Percentiles rank a stretch among this genome's conserved stretches.
These are phyloP conservation scores for Aleiodes leptofemur DNA, from an alignment of 2,888 invertebrate genomes.

Conservation along the genomic window DNA sequence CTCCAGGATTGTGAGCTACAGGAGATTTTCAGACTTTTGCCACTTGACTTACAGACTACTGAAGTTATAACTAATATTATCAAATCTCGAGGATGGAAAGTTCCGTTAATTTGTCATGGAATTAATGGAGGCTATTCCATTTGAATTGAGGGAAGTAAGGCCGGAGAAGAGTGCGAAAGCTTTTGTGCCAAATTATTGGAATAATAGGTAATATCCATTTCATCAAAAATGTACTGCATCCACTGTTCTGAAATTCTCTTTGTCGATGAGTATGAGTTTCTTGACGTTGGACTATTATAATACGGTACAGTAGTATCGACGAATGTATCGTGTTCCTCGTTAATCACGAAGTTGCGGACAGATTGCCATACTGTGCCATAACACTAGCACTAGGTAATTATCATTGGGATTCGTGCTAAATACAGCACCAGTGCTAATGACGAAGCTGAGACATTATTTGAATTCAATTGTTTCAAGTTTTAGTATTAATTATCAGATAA, in stretches of 20 bases:
- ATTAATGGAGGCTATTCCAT: neutral
- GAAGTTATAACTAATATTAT: too few relatives aligned
- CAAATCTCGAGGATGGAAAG: too few relatives aligned
- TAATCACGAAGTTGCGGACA: conserved; percentile 22
- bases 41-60: too few relatives aligned
- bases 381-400: conserved; percentile 22
- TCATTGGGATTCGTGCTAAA: neutral
- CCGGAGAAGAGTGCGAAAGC: conserved; percentile 15
- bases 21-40: too few relatives aligned
- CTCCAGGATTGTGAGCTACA: too few relatives aligned
- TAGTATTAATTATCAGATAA: too few relatives aligned
- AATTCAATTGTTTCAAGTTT: neutral
- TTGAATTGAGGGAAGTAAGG: neutral
- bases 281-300: conserved; percentile 21
- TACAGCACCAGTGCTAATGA: neutral
- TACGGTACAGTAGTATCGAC: conserved; percentile 22
- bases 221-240: conserved; percentile 38
- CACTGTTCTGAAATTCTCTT: conserved; percentile 50
- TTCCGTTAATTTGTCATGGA: neutral
- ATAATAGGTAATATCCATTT: conserved; percentile 48
- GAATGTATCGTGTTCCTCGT: conserved; percentile 39
- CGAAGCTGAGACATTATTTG: neutral
- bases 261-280: conserved; percentile 28
- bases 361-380: conserved; percentile 12
- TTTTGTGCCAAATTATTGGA: conserved; percentile 41